A percentile compares a stretch with the other conserved stretches of the same genome.
These are phyloP conservation scores for Lethocerus indicus DNA, from an alignment of 1,140 invertebrate species.

Conservation along the genomic window DNA sequence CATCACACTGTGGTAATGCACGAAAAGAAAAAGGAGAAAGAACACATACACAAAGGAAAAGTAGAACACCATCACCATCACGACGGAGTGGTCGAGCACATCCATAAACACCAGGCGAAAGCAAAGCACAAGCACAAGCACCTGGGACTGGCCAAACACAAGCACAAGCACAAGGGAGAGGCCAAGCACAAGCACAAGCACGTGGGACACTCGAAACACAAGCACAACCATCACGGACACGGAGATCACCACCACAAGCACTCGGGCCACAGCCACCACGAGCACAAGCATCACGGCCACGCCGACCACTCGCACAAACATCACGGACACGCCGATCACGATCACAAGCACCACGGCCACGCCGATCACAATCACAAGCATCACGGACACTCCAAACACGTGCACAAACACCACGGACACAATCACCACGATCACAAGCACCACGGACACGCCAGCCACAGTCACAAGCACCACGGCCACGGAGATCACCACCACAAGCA, in stretches of 20 bases:
- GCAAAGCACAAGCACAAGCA: conserved; percentile 9
- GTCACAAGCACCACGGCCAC: no score
- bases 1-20: conserved; percentile 7
- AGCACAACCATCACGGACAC: not conserved
- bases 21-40: not conserved
- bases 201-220: not conserved
- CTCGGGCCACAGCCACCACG: conserved; percentile 1
- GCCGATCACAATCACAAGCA: conserved; percentile 20
- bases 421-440: no score
- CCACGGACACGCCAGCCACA: no score
- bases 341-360: conserved; percentile 19
- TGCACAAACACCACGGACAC: no score
- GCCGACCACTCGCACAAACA: conserved; percentile 6
- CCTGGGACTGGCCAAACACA: not conserved
- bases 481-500: no score
- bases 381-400: no score
- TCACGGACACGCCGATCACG: conserved; percentile 20
- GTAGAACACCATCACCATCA: conserved; percentile 10
- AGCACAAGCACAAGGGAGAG: not conserved
- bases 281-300: conserved; percentile 9
- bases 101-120: conserved; percentile 11
- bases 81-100: conserved; percentile 7
- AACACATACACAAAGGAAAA: conserved; percentile 7
- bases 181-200: not conserved
- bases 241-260: conserved; percentile 4